Evolutionary conservation across 2,888 invertebrate genomes (phyloP), one percentile per base, ranked within the genome.

Genomic region (Pemphredon lugubris): DNA sequence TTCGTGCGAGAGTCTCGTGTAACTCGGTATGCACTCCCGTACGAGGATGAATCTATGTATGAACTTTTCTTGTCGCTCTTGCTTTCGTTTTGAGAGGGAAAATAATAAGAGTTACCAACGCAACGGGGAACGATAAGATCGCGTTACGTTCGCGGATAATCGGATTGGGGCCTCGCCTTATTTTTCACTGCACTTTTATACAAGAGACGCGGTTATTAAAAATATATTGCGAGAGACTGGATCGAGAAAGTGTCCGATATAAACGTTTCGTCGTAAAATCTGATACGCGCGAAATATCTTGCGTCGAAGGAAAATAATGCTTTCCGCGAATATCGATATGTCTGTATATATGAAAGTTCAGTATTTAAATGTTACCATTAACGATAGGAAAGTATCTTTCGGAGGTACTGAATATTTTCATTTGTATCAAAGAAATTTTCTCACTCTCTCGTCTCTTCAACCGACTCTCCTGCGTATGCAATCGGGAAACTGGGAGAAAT

Each of bases 181-280:
- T 30, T n/a, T n/a, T n/a, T n/a, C n/a, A n/a, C n/a, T n/a, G 30
- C 30, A 30, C 6, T 30, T 30, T 30, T 30, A 6, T 30, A 9
- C 9, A 44, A 11, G 23, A 21, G 13, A 21, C 18, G 9, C 21
- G 9, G 45, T 23, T 45, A 45, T 45, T 18, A 45, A 45, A 45
- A 45, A 45, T 45, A 45, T 45, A 18, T 21, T 13, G 9, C 45
- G 45, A 21, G 21, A 23, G 13, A 45, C 11, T 6, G 21, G n/a
- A 21, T 45, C 45, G 23, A 45, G 20, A 45, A 11, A 45, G 30
- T 30, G 9, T 30, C 30, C 9, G 9, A 30, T 30, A 30, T 9
- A 45, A 45, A 13, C 7, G n/a, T 39, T 39, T 39, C 39, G n/a
- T 39, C 13, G 11, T n/a, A 39, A 45, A 21, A 26, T 20, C 45